Evolutionary conservation across 2,888 invertebrate species (phyloP), one percentile per base, ranked within the genome.

Genomic region (Lissonota sp.): DNA sequence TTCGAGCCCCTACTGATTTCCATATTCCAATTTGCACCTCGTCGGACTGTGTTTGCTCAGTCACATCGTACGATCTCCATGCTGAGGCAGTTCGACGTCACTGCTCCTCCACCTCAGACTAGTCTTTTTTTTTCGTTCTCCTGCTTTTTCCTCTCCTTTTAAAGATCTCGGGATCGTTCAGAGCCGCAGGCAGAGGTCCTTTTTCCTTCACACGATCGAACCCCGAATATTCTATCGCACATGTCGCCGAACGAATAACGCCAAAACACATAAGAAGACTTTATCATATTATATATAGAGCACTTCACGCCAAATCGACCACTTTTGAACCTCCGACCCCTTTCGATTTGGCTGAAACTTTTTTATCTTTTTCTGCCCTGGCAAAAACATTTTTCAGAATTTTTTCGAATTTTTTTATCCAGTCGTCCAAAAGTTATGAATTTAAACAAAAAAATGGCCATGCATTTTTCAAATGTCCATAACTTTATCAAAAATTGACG

Each of bases 21-120:
- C 84, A 84, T 84, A 79, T 84, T 84, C 76, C 80, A 82, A 82
- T 82, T 84, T 80, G 62, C 84, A 78, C 79, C 79, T 78, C 79
- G 70, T 82, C 78, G 80, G 82, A 73, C 75, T 75, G 75, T 78
- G 82, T 84, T 84, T 83, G 79, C 80, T 75, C 78, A 80, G 82
- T 75, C 80, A 76, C 78, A 74, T 76, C 75, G 69, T 73, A 73
- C 73, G 73, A 79, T 79, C 75, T 75, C 63, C 58, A 44, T 60
- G 49, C 72, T 44, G 49, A 72, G 69, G 51, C 42, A 46, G 40
- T 63, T 72, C 67, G 26, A 51, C 60, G 55, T 44, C 64, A 62
- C 70, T 69, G 44, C 57, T 26, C 64, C 44, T 26, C 49, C 57
- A 5, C 26, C 64, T 39, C 51, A 40, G 49, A 49, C 12, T 5